Evolutionary conservation across 2,888 invertebrate species (phyloP).

Genomic region (Dryomyza anilis): DNA sequence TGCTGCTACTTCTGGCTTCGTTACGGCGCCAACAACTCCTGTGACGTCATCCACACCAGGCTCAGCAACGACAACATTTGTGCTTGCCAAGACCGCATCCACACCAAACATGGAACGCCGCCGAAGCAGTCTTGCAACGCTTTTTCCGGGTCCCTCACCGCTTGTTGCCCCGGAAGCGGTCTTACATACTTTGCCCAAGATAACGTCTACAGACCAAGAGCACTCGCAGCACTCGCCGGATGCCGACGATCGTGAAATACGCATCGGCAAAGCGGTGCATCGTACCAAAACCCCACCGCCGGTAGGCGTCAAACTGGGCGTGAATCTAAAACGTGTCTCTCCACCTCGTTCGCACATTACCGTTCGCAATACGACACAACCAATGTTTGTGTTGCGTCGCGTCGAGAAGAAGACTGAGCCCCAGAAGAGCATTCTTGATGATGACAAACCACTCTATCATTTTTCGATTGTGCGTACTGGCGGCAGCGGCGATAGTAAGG

Average conservation of each 20-base stretch:
- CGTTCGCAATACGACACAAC: slow-evolving; percentile 54
- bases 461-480: slow-evolving; percentile 56
- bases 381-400: slow-evolving; percentile 57
- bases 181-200: slow-evolving; percentile 45
- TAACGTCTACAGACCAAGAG: slow-evolving; percentile 21
- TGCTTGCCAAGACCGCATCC: slow-evolving; percentile 49
- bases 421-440: slow-evolving; percentile 58
- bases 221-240: slow-evolving; percentile 31
- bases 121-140: slow-evolving; percentile 45
- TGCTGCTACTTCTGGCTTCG: neutral
- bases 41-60: slow-evolving; percentile 14
- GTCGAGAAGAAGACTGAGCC: slow-evolving; percentile 57
- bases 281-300: slow-evolving; percentile 58
- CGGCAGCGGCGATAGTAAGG: slow-evolving; percentile 40
- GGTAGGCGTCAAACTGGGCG: slow-evolving; percentile 55
- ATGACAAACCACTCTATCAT: slow-evolving; percentile 58
- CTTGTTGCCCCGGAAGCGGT: slow-evolving; percentile 45
- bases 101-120: slow-evolving; percentile 46
- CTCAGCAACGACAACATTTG: slow-evolving; percentile 44
- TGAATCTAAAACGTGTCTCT: slow-evolving; percentile 54
- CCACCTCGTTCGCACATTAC: slow-evolving; percentile 54
- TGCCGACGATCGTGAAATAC: slow-evolving; percentile 47
- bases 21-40: neutral
- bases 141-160: slow-evolving; percentile 53
- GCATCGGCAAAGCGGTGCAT: slow-evolving; percentile 48